Conservation (phyloP, 2,113 vertebrate species). For the Himantopus leucocephalus region DNA sequence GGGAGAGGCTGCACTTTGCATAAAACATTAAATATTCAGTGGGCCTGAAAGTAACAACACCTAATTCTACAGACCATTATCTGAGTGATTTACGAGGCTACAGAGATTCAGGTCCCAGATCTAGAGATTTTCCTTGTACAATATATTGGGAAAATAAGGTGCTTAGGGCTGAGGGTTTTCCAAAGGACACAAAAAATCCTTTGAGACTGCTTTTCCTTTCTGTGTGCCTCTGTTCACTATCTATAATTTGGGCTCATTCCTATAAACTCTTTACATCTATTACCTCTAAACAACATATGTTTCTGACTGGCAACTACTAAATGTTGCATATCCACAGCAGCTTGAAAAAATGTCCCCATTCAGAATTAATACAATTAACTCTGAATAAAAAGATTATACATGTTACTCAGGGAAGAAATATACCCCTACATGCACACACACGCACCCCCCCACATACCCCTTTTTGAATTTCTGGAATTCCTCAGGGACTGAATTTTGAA, state of each 20-base stretch:
- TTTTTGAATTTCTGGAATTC: background rate
- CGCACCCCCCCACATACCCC: rapidly evolving
- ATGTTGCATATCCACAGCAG: background rate
- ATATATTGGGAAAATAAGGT: background rate
- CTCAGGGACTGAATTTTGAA: background rate
- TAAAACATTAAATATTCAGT: background rate
- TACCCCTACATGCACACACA: too few relatives aligned
- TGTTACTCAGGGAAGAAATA: background rate
- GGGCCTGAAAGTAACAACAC: background rate
- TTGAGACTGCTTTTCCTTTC: background rate
- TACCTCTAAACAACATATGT: background rate
- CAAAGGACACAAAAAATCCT: background rate
- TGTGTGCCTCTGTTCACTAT: background rate
- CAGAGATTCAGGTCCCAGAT: background rate
- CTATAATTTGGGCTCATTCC: background rate
- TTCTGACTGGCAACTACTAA: background rate
- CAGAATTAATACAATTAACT: background rate
- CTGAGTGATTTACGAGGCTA: background rate
- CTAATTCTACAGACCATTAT: background rate
- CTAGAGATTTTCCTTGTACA: background rate
- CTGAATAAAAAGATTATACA: background rate
- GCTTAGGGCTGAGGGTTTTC: background rate
- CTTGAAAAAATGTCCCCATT: background rate
- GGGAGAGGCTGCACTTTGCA: background rate
- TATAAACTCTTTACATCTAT: background rate